Evolutionary conservation across 2,113 vertebrate species (phyloP).

Genomic region (Elachura formosa): DNA sequence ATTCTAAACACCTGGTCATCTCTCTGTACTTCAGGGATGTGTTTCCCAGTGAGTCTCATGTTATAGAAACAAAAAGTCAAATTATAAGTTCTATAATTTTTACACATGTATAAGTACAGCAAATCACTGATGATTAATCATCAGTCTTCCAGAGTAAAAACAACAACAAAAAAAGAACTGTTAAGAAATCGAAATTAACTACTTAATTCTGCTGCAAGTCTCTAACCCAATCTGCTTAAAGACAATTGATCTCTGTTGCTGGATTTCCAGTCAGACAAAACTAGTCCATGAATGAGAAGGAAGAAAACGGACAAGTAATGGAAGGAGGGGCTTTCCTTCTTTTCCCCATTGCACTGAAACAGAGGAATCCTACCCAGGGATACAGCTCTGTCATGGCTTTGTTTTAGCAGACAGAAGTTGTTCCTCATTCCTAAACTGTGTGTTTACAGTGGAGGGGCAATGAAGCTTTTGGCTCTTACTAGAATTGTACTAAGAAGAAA

Average conservation of each 20-base stretch:
- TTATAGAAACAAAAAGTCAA: not conserved
- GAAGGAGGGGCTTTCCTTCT: not conserved
- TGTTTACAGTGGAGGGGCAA: not conserved
- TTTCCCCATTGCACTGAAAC: not conserved
- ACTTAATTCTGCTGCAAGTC: not conserved
- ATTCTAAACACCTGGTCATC: not conserved
- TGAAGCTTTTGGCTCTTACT: not conserved
- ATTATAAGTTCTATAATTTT: not conserved
- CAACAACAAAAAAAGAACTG: not conserved
- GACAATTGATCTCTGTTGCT: not conserved
- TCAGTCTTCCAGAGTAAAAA: not conserved
- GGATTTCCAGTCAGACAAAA: not conserved
- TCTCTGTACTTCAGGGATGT: not conserved
- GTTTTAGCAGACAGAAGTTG: not conserved
- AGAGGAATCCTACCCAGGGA: not conserved
- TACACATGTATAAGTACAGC: not conserved
- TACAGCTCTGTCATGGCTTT: accelerated
- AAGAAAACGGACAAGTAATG: not conserved
- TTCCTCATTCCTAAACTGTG: not conserved
- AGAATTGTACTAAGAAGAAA: not conserved
- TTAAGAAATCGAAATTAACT: not conserved
- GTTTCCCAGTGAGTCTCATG: not conserved
- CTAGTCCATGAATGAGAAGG: not conserved
- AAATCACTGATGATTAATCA: not conserved
- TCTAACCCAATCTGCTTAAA: not conserved